Evolutionary conservation across 1,140 invertebrate species (phyloP).

Genomic region (Caenorhabditis briggsae): DNA sequence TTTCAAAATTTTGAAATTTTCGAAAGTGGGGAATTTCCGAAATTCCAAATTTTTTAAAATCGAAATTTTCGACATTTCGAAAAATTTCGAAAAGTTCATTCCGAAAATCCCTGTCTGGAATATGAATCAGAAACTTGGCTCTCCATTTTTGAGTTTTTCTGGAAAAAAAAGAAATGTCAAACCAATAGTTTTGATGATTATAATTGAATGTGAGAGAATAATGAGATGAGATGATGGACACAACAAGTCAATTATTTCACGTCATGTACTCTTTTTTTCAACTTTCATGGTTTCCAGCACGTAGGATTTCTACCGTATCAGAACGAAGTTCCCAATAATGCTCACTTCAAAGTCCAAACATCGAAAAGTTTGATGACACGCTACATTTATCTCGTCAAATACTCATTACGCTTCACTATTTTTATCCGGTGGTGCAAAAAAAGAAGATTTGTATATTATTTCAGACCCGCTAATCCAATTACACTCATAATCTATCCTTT

Average conservation of each 20-base stretch:
- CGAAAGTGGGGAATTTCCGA: no score
- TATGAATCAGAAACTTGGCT: no score
- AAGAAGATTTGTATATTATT: not conserved
- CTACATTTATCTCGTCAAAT: not conserved
- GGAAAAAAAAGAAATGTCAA: not conserved
- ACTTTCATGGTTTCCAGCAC: not conserved
- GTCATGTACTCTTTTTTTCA: not conserved
- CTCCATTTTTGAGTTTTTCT: no score
- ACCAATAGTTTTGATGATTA: not conserved
- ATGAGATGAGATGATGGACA: not conserved
- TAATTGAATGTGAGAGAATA: not conserved
- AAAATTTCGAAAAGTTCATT: no score
- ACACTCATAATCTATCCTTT: slow-evolving; percentile 21
- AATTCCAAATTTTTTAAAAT: no score
- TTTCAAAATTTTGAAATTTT: no score
- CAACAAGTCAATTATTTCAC: slow-evolving; percentile 34
- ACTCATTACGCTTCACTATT: not conserved
- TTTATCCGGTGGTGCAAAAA: not conserved
- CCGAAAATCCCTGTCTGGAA: no score
- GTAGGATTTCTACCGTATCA: not conserved
- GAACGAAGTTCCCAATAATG: no score
- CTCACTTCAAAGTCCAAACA: not conserved
- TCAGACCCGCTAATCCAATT: slow-evolving; percentile 12
- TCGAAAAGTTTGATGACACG: not conserved
- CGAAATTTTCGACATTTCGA: no score